phyloP scores from a whole-genome alignment of 2,888 invertebrate species.

The Minunthozetes semirufus region DNA sequence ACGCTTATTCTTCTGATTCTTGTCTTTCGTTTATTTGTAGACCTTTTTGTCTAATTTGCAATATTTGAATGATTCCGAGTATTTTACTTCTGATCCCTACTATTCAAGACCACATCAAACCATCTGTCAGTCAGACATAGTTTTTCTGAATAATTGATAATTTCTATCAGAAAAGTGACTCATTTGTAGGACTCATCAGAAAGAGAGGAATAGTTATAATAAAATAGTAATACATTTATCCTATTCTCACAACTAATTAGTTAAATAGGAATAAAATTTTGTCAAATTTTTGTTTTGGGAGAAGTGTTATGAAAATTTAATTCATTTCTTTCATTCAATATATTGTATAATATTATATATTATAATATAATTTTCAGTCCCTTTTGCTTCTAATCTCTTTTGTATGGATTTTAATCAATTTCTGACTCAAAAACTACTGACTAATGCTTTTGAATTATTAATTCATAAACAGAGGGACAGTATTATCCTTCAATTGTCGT shows the following conservation, averaged over 20 bases:
- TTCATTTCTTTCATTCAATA: not conserved
- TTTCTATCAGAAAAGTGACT: too few species aligned
- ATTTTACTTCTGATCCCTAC: too few species aligned
- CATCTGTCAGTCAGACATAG: too few species aligned
- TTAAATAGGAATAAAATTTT: not conserved
- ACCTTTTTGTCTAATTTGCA: not conserved
- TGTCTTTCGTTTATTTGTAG: not conserved
- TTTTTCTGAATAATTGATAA: too few species aligned
- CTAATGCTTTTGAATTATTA: constrained; percentile 13
- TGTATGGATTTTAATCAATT: constrained; percentile 6
- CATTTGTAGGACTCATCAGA: too few species aligned
- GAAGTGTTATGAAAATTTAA: not conserved
- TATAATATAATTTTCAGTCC: not conserved
- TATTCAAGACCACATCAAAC: too few species aligned
- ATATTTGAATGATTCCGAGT: too few species aligned
- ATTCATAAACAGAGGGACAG: not conserved
- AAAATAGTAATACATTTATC: not conserved
- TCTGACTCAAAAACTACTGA: not conserved
- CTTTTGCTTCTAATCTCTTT: constrained; percentile 2
- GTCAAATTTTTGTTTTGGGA: not conserved
- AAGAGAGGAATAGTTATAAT: not conserved
- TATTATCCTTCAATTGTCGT: not conserved
- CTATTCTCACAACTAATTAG: not conserved
- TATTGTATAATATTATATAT: too few species aligned
- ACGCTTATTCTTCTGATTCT: not conserved